Percentiles rank a stretch among this genome's conserved stretches.
phyloP scores from a whole-genome alignment of 2,888 invertebrate species.

The Heliconius cydno region DNA sequence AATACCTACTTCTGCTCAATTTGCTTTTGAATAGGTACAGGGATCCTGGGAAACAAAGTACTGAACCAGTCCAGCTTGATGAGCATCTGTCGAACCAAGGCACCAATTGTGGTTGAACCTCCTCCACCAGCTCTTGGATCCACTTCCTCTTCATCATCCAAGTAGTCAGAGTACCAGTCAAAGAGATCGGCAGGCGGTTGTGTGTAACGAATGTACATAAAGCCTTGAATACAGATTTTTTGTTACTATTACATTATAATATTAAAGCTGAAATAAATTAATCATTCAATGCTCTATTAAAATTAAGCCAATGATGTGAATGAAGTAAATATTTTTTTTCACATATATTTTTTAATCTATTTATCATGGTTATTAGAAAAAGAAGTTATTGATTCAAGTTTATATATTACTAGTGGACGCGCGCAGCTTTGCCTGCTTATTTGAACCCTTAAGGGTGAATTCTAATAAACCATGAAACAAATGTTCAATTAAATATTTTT shows the following conservation, averaged over 20 bases:
- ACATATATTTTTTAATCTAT: too few species aligned
- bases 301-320: neutral
- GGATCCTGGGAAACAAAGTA: slow-evolving; percentile 98
- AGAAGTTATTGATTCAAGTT: too few species aligned
- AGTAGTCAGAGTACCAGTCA: slow-evolving; percentile 98
- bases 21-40: slow-evolving; percentile 97
- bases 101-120: slow-evolving; percentile 95
- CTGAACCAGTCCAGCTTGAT: slow-evolving; percentile 99
- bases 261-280: neutral
- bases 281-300: neutral
- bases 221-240: slow-evolving; percentile 70
- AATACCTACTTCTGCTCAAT: slow-evolving; percentile 88
- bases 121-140: slow-evolving; percentile 99
- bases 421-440: too few species aligned
- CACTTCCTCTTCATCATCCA: slow-evolving; percentile 98
- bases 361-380: too few species aligned
- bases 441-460: too few species aligned
- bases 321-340: too few species aligned
- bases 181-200: slow-evolving; percentile 97
- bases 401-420: too few species aligned
- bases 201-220: slow-evolving; percentile 94
- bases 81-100: slow-evolving; percentile 95
- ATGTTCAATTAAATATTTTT: too few species aligned
- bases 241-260: slow-evolving; percentile 28
- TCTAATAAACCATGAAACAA: too few species aligned